Conservation (phyloP, 1,140 invertebrate genomes). For the Tetranychus cinnabarinus region DNA sequence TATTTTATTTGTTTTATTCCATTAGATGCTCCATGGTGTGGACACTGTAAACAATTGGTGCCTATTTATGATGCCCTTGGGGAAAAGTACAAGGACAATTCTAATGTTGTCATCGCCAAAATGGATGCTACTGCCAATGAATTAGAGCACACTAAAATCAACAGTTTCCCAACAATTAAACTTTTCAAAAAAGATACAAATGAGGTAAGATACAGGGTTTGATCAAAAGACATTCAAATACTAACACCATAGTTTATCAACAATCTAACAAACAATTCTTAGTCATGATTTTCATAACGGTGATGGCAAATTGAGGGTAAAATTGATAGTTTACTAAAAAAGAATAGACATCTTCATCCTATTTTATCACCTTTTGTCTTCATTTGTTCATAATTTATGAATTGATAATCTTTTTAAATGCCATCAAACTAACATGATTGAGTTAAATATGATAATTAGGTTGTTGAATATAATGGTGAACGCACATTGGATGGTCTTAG, state of each 20-base stretch:
- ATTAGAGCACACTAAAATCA: slow-evolving; percentile 77
- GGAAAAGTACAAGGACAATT: slow-evolving; percentile 61
- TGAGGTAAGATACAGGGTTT: slow-evolving; percentile 31
- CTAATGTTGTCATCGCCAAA: slow-evolving; percentile 78
- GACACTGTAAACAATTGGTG: slow-evolving; percentile 84
- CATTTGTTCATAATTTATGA: too few species aligned
- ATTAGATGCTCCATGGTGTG: slow-evolving; percentile 66
- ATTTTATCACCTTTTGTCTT: background rate
- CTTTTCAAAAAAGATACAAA: slow-evolving; percentile 78
- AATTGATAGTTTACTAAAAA: too few species aligned
- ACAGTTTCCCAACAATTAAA: slow-evolving; percentile 88
- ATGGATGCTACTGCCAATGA: slow-evolving; percentile 97
- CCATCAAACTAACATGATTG: background rate
- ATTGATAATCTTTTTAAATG: background rate
- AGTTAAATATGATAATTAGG: slow-evolving; percentile 22
- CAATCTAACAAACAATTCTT: background rate
- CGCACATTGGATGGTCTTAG: slow-evolving; percentile 74
- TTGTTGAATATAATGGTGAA: slow-evolving; percentile 79
- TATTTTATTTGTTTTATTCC: background rate
- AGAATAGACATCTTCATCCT: background rate
- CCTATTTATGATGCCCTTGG: slow-evolving; percentile 82
- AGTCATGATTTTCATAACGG: too few species aligned
- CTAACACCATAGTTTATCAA: background rate
- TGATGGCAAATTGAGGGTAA: background rate
- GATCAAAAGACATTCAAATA: background rate